Evolutionary conservation across 2,797 vertebrate species (phyloP), one percentile per base, ranked within the genome.

Genomic region (Gymnopithys bicolor): DNA sequence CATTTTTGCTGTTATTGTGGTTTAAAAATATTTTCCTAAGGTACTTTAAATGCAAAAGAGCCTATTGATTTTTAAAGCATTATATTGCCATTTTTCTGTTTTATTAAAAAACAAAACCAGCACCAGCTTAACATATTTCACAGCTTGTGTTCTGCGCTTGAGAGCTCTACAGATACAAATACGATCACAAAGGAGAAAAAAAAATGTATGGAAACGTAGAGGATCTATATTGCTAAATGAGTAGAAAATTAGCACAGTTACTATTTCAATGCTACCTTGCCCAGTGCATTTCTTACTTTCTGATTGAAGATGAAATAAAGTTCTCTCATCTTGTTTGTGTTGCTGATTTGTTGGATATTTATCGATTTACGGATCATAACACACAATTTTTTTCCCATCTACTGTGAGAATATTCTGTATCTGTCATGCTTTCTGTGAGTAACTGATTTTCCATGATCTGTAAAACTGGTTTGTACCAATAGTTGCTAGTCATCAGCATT

Each of bases 341-440:
- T 95, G 86, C 95, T 96, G 97, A 97, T 97, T 97, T 97, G 95
- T 96, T 95, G 91, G 96, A 73, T 96, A 92, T 96, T 95, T 96
- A 98, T 98, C 16, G 96, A 97, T 97, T 96, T 96, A 94, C 11
- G 5, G 95, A 97, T 96, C 78, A 89, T 87, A 94, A 88, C n/a
- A 58, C 60, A 60, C 69, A 86, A 85, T 97, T 97, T 96, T 95
- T 97, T 97, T 69, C 92, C 96, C 94, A 95, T 97, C 94, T 95
- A 90, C 89, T 79, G 67, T 86, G 94, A 94, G 95, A 92, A 93
- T 97, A 97, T 97, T 97, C 96, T 91, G 52, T 96, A 93, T 89
- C 91, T 97, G 95, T 95, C 96, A 92, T 84, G 66, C 92, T 91
- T 84, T 90, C 89, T 93, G 68, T 95, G 96, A 97, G 94, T 96